phyloP scores from a whole-genome alignment of 2,113 vertebrate genomes.

The Rostratula benghalensis region DNA sequence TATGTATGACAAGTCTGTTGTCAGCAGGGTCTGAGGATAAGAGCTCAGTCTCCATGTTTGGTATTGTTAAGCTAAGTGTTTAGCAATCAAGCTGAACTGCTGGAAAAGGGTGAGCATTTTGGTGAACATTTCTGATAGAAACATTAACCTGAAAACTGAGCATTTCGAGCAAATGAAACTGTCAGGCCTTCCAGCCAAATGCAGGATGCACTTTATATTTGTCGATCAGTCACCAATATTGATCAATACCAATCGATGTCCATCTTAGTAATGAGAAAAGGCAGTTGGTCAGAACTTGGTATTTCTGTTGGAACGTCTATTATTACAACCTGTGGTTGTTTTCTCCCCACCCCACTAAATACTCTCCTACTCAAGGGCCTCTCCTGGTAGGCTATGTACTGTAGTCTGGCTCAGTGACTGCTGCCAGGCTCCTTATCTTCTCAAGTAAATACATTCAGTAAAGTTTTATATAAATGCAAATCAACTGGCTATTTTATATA shows the following conservation, averaged over 20 bases:
- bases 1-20: background rate
- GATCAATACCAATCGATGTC: rapidly evolving
- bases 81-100: background rate
- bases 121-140: background rate
- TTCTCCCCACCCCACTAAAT: background rate
- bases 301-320: background rate
- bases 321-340: background rate
- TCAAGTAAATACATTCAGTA: background rate
- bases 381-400: background rate
- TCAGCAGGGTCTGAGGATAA: background rate
- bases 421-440: background rate
- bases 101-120: background rate
- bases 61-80: background rate
- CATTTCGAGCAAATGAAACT: background rate
- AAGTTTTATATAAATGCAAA: background rate
- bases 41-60: background rate
- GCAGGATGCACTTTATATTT: background rate
- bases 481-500: background rate
- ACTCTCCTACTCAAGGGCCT: background rate
- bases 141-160: background rate
- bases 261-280: background rate
- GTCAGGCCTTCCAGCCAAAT: background rate
- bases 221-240: rapidly evolving
- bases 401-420: background rate
- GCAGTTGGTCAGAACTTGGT: background rate